phyloP scores from a whole-genome alignment of 2,888 invertebrate genomes.

The Muschampia plurimacula region DNA sequence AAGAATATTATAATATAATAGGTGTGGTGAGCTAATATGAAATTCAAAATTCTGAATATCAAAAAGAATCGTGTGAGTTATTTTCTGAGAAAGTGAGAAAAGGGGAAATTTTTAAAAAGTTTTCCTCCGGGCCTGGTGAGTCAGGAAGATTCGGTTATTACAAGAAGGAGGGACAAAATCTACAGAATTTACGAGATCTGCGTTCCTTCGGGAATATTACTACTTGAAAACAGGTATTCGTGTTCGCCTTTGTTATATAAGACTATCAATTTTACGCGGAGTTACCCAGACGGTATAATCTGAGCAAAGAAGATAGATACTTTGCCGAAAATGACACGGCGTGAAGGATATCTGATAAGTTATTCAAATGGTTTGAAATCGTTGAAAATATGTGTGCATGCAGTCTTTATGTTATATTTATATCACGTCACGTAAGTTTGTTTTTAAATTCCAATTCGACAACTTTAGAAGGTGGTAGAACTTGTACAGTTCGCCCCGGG shows the following conservation, averaged over 20 bases:
- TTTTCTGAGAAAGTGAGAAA: neutral
- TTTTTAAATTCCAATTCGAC: too few species aligned
- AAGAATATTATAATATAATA: too few species aligned
- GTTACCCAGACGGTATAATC: neutral
- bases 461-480: too few species aligned
- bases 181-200: conserved; percentile 4
- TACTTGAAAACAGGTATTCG: neutral
- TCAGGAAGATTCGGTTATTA: neutral
- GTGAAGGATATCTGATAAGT: neutral
- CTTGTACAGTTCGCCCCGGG: too few species aligned
- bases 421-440: neutral
- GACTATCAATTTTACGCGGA: neutral
- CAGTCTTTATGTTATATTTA: neutral
- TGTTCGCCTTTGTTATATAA: neutral
- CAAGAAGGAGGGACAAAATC: conserved; percentile 2
- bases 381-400: neutral
- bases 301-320: neutral
- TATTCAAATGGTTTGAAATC: neutral
- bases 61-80: neutral
- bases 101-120: neutral
- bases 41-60: too few species aligned
- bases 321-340: neutral
- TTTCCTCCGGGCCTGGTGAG: neutral
- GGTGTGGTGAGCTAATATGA: too few species aligned
- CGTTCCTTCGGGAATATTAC: conserved; percentile 3